Percentiles rank a stretch among this genome's conserved stretches.
Conservation (phyloP, 2,113 vertebrate genomes). For the Euleptes europaea region DNA sequence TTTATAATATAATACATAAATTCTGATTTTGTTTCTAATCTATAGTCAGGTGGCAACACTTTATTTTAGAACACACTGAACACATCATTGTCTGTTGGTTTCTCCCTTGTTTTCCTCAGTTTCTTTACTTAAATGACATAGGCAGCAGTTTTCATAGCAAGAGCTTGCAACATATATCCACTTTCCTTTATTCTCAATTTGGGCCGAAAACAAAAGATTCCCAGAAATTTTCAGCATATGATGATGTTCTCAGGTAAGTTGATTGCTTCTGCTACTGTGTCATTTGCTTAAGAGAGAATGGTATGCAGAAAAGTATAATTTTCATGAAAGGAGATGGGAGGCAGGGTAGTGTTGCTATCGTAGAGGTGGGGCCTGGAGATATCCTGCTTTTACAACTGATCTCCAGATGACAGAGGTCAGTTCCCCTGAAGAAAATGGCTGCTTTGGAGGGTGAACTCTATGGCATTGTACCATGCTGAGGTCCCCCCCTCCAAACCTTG, state of each 20-base stretch:
- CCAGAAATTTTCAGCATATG: slow-evolving; percentile 83
- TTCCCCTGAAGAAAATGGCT: no score
- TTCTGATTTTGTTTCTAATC: not conserved
- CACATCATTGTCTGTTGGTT: not conserved
- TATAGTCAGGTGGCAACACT: not conserved
- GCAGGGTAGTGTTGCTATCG: no score
- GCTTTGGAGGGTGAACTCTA: no score
- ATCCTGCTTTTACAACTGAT: no score
- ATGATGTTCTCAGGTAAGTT: slow-evolving; percentile 89
- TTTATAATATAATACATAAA: not conserved
- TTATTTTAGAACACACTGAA: not conserved
- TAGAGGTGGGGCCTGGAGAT: no score
- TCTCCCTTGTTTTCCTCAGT: slow-evolving; percentile 74
- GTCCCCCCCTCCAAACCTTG: no score
- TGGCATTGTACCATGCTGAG: no score
- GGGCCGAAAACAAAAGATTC: slow-evolving; percentile 80
- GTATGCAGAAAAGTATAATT: not conserved
- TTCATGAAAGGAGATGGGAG: not conserved
- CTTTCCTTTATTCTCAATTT: slow-evolving; percentile 86
- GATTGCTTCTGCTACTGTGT: not conserved
- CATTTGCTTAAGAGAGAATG: not conserved
- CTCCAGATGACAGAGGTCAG: no score
- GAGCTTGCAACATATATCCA: slow-evolving; percentile 87
- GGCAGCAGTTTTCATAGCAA: slow-evolving; percentile 83
- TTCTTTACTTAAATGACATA: slow-evolving; percentile 47